phyloP scores from a whole-genome alignment of 35 echinoderm and acorn worm species.

The Lytechinus variegatus region DNA sequence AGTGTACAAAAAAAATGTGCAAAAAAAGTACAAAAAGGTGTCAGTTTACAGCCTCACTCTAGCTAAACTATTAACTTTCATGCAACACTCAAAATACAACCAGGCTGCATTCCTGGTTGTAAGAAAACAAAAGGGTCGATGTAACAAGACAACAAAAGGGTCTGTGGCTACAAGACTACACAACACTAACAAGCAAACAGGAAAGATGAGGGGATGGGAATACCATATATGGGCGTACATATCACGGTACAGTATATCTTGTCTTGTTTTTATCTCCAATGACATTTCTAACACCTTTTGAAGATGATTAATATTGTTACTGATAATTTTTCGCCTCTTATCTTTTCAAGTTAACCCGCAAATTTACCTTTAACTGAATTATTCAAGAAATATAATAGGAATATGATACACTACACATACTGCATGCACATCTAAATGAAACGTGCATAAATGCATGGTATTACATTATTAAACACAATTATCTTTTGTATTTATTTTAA shows the following conservation, averaged over 20 bases:
- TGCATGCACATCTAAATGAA: neutral
- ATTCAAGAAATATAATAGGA: no score
- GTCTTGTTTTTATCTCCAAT: neutral
- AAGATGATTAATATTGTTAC: neutral
- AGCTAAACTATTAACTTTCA: neutral
- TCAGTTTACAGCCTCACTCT: neutral
- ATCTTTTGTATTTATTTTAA: neutral
- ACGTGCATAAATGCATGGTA: neutral
- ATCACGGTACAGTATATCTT: neutral
- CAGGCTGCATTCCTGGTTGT: neutral
- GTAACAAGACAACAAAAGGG: neutral
- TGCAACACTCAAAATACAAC: neutral
- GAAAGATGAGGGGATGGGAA: neutral
- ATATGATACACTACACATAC: no score
- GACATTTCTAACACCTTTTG: neutral
- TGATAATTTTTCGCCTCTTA: neutral
- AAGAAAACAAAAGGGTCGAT: no score
- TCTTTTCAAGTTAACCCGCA: neutral
- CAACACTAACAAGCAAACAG: neutral
- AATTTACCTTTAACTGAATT: no score
- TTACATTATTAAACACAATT: neutral
- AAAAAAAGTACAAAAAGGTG: neutral
- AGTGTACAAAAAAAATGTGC: no score
- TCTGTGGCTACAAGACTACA: neutral
- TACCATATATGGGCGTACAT: neutral